These are phyloP conservation scores for Latrodectus elegans DNA, from an alignment of 2,888 invertebrate genomes.

Conservation along the genomic window DNA sequence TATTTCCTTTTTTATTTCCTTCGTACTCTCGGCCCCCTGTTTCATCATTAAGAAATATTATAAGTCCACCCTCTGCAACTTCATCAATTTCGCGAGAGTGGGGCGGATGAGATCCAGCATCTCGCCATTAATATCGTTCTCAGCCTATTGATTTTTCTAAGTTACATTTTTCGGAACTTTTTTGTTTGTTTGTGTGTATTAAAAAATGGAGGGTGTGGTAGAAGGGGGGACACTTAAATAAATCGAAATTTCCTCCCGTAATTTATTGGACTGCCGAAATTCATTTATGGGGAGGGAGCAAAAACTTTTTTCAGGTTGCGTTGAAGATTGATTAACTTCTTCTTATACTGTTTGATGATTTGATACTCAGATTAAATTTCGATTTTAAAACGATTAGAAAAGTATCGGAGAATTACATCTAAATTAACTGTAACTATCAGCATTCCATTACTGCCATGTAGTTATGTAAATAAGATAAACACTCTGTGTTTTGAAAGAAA, in stretches of 20 bases:
- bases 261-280: background rate
- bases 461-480: too few relatives aligned
- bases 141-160: conserved; percentile 29
- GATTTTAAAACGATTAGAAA: too few relatives aligned
- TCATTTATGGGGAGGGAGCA: background rate
- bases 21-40: conserved; percentile 6
- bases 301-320: background rate
- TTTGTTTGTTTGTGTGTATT: background rate
- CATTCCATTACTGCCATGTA: too few relatives aligned
- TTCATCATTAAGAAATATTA: conserved; percentile 59
- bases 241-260: background rate
- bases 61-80: conserved; percentile 38
- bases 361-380: too few relatives aligned
- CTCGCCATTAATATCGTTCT: conserved; percentile 36
- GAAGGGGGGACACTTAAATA: background rate
- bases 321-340: background rate
- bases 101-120: background rate
- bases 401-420: too few relatives aligned
- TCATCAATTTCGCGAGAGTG: conserved; percentile 29
- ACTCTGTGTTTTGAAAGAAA: too few relatives aligned
- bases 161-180: background rate
- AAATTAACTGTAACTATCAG: too few relatives aligned
- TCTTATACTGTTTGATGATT: too few relatives aligned
- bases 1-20: background rate
- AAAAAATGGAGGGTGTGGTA: background rate